These are phyloP conservation scores for Phthorimaea operculella DNA, from an alignment of 1,140 invertebrate species.

Conservation along the genomic window DNA sequence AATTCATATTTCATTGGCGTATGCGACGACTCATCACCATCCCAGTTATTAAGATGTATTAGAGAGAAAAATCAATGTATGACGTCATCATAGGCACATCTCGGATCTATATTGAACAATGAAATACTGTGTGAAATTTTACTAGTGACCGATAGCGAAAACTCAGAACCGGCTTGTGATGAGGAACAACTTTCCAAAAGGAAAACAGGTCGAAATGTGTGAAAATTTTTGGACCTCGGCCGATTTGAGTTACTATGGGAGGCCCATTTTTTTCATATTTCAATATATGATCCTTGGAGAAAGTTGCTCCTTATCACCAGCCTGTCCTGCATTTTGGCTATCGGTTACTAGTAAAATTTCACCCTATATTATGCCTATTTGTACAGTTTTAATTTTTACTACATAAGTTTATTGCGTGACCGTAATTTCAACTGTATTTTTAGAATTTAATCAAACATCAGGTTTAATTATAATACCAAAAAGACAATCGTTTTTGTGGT, in stretches of 20 bases:
- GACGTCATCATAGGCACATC: not conserved
- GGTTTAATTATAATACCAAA: constrained; percentile 30
- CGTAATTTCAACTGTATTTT: constrained; percentile 37
- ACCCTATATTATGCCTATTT: constrained; percentile 18
- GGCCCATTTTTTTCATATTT: too few species aligned
- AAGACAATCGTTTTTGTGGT: constrained; percentile 41
- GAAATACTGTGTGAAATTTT: too few species aligned
- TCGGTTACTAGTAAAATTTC: too few species aligned
- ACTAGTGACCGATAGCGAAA: too few species aligned
- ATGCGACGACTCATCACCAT: not conserved
- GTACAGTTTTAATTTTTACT: constrained; percentile 18
- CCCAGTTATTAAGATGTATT: not conserved
- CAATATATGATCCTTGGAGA: too few species aligned
- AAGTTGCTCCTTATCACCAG: too few species aligned
- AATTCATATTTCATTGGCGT: constrained; percentile 4
- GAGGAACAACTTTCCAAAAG: too few species aligned
- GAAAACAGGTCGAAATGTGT: too few species aligned
- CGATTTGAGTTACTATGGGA: too few species aligned
- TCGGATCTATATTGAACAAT: constrained; percentile 11
- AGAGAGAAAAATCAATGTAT: not conserved
- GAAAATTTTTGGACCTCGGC: too few species aligned
- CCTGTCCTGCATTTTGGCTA: too few species aligned
- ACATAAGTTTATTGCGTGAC: constrained; percentile 24
- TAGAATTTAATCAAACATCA: constrained; percentile 30
- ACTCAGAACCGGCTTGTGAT: too few species aligned